A percentile compares a stretch with the other conserved stretches of the same genome.
Conservation (phyloP, 2,113 vertebrate species). For the Strigops habroptila region DNA sequence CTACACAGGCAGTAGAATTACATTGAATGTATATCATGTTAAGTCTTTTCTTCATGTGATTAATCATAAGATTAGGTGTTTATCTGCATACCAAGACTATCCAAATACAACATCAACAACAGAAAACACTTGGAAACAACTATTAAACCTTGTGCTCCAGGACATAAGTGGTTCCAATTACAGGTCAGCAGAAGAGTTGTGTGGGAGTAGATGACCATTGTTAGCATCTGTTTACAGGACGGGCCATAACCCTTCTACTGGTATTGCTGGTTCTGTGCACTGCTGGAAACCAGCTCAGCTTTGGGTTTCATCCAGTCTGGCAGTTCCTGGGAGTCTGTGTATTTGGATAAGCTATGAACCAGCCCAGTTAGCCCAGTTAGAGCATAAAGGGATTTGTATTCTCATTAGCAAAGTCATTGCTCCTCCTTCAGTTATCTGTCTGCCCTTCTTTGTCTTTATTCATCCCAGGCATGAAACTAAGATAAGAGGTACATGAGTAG, state of each 20-base stretch:
- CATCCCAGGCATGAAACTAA: background rate
- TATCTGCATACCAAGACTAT: background rate
- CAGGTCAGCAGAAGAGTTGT: background rate
- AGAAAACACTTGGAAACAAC: background rate
- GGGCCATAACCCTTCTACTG: background rate
- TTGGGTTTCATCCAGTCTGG: background rate
- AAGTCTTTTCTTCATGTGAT: background rate
- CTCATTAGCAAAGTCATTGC: background rate
- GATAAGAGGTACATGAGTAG: background rate
- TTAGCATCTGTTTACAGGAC: background rate
- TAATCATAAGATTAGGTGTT: background rate
- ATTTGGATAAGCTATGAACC: background rate
- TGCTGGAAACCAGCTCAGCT: background rate
- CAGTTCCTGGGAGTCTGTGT: background rate
- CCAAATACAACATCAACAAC: background rate
- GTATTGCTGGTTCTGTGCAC: background rate
- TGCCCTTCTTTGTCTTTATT: background rate
- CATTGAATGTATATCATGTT: background rate
- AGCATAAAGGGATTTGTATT: background rate
- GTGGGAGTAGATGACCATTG: background rate
- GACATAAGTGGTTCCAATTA: background rate
- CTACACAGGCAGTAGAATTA: background rate
- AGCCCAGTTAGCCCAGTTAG: background rate
- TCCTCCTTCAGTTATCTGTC: background rate
- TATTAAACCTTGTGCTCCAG: background rate